Base-by-base conservation (phyloP, 1,140 invertebrate species). In the Lasaia peninsularis region DNA sequence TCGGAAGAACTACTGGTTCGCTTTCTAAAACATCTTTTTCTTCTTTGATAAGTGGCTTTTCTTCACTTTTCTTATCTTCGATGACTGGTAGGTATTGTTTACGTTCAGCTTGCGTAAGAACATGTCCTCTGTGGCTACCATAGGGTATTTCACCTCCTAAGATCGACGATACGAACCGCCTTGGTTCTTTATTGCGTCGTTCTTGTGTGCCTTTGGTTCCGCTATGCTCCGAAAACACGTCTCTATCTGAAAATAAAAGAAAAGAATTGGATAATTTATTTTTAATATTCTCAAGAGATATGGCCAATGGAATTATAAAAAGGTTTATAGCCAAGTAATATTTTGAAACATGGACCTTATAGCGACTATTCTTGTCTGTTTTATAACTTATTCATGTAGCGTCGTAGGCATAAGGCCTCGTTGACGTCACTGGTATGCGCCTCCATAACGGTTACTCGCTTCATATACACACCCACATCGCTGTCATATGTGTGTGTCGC, bases 101-200 rank as follows among this genome's bases (percentile, higher is more conserved):
- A 57, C 94, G 91, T 84, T 95, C 94, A 2, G 94, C 94, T 68
- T 93, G 91, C 16, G 94, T 95, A 20, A 95, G 81, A 1, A 96
- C 92, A 71, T 94, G 93, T 40, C 92, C 91, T 62, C 93, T 90
- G 58, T 88, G 86, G 63, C 93, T 93, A 8, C 93, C 93, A 68
- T 95, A 95, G 6, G 94, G 94, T 20, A 94, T 90, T 70, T 94
- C 94, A 1, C 94, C 94, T 1, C 94, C 94, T 11, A 95, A 87
- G 59, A 95, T 94, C 7, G 94, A 95, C 2, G 94, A 95, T 40
- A 94, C 94, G 72, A 95, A 96, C 62, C 94, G 91, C 48, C 92
- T 86, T 0, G 93, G 82, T 78, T 88, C 86, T 67, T 87, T 87
- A 60, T 71, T 76, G 31, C 70, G 73, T 57, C 77, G 72, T n/a